Percentiles rank a stretch among this genome's conserved stretches.
phyloP scores from a whole-genome alignment of 2,113 vertebrate genomes.

The Vicugna pacos region DNA sequence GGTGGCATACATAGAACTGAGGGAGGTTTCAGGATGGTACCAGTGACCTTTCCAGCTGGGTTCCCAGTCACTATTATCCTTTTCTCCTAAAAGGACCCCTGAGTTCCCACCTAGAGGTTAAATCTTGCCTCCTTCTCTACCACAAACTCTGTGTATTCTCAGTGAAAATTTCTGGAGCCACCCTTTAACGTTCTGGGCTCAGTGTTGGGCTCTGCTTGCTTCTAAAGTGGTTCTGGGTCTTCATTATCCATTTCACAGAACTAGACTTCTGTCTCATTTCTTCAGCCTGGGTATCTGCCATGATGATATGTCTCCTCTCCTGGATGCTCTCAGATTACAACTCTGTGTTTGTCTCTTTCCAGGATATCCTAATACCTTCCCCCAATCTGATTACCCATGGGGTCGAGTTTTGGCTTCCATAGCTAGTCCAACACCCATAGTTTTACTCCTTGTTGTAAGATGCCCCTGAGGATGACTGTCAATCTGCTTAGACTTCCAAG shows the following conservation, averaged over 20 bases:
- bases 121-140: constrained; percentile 24
- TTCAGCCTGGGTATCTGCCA: not conserved
- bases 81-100: not conserved
- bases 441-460: not conserved
- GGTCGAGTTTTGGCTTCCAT: not conserved
- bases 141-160: not conserved
- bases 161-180: not conserved
- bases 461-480: not conserved
- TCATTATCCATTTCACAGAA: not conserved
- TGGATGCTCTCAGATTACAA: not conserved
- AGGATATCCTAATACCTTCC: not conserved
- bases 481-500: constrained; percentile 3
- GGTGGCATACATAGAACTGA: not conserved
- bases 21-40: not conserved
- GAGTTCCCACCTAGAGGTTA: not conserved
- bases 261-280: not conserved
- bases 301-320: too few relatives aligned
- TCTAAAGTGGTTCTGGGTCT: not conserved
- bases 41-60: not conserved
- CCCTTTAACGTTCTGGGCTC: constrained; percentile 5
- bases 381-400: not conserved
- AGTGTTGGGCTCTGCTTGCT: not conserved
- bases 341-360: not conserved
- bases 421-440: not conserved
- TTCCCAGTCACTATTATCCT: not conserved